Evolutionary conservation across 2,888 invertebrate genomes (phyloP).

Genomic region (Macroteleia sp.): DNA sequence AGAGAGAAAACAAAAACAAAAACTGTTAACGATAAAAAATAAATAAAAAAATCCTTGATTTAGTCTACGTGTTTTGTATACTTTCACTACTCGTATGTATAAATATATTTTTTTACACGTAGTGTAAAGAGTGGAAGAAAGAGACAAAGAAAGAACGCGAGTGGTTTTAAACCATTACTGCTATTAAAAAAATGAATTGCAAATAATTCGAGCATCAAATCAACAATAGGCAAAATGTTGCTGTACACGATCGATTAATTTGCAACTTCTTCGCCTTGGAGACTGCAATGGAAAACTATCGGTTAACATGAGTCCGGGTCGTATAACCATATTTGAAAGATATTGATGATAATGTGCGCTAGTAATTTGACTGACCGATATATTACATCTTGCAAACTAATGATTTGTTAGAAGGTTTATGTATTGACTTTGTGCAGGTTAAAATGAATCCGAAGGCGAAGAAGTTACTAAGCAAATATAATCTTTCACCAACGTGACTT

Average conservation of each 20-base stretch:
- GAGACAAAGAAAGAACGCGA: constrained; percentile 40
- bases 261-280: constrained; percentile 61
- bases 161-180: background rate
- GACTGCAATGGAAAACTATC: constrained; percentile 4
- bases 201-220: constrained; percentile 21
- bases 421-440: constrained; percentile 2
- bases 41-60: constrained; percentile 17
- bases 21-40: constrained; percentile 13
- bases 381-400: constrained; percentile 31
- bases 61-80: constrained; percentile 47
- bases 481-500: constrained; percentile 60
- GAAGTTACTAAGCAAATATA: constrained; percentile 56
- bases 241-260: constrained; percentile 62
- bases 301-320: constrained; percentile 20
- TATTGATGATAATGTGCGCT: constrained; percentile 18
- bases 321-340: constrained; percentile 12
- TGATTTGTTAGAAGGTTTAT: constrained; percentile 16
- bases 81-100: constrained; percentile 27
- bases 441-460: constrained; percentile 42
- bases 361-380: constrained; percentile 5
- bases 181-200: constrained; percentile 21
- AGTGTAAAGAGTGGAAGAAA: constrained; percentile 46
- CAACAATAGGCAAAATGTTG: constrained; percentile 37
- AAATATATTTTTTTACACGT: constrained; percentile 26
- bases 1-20: constrained; percentile 15